phyloP scores from a whole-genome alignment of 2,888 invertebrate species.

The Drosophila anomelani region DNA sequence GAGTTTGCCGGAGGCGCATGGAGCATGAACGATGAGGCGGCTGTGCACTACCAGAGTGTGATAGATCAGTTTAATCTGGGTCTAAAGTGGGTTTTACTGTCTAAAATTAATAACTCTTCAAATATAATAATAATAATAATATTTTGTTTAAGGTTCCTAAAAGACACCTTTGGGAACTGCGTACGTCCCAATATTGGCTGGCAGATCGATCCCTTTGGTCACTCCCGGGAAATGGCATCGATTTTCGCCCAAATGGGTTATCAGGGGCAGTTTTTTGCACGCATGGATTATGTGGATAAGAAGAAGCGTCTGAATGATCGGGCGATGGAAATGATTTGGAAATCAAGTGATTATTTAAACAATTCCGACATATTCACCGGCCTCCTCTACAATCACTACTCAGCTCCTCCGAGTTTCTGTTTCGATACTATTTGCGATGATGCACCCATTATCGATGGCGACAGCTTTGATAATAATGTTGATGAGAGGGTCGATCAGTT shows the following conservation, averaged over 20 bases:
- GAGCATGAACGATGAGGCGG: conserved; percentile 94
- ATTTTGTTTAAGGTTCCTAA: conserved; percentile 85
- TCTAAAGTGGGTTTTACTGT: conserved; percentile 85
- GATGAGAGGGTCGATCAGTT: conserved; percentile 88
- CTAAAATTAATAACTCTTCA: no score
- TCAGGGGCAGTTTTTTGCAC: conserved; percentile 93
- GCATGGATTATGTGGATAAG: conserved; percentile 95
- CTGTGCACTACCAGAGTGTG: conserved; percentile 88
- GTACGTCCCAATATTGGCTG: conserved; percentile 91
- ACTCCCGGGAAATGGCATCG: conserved; percentile 94
- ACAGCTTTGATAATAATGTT: conserved; percentile 93
- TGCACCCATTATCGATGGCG: conserved; percentile 94
- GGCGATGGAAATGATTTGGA: conserved; percentile 94
- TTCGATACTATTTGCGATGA: conserved; percentile 94
- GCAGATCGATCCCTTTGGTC: conserved; percentile 96
- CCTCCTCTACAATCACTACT: conserved; percentile 92
- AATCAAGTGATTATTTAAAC: conserved; percentile 88
- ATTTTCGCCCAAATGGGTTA: conserved; percentile 93
- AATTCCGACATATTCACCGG: conserved; percentile 92
- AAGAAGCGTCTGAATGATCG: conserved; percentile 86
- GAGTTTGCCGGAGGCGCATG: conserved; percentile 93
- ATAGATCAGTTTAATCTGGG: conserved; percentile 91
- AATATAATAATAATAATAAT: no score
- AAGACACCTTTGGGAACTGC: conserved; percentile 90
- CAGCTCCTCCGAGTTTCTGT: conserved; percentile 95